These are phyloP conservation scores for Nebria brevicollis DNA, from an alignment of 2,888 invertebrate genomes.

Conservation along the genomic window DNA sequence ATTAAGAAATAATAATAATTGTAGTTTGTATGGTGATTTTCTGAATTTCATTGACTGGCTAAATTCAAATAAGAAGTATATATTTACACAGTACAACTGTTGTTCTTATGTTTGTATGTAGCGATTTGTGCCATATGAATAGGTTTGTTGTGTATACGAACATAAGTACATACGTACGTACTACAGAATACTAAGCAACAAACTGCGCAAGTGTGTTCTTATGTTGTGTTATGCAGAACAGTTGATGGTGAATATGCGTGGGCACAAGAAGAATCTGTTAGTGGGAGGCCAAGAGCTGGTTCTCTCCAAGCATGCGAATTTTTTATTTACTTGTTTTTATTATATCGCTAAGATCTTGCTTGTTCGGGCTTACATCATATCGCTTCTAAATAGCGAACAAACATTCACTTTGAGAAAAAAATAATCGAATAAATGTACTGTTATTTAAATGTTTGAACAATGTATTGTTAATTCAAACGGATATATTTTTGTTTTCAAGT, in stretches of 20 bases:
- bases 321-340: not conserved
- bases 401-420: too few relatives aligned
- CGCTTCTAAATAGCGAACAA: not conserved
- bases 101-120: not conserved
- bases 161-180: not conserved
- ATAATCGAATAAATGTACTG: too few relatives aligned
- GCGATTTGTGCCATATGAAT: not conserved
- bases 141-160: not conserved
- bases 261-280: not conserved
- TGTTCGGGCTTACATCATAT: not conserved
- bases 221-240: not conserved
- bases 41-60: too few relatives aligned
- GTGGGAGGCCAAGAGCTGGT: not conserved
- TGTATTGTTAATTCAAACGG: not conserved
- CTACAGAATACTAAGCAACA: not conserved
- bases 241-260: conserved; percentile 1
- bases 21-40: too few relatives aligned
- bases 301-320: not conserved
- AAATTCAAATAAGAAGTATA: not conserved
- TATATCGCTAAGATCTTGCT: not conserved
- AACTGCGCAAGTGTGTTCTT: not conserved
- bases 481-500: not conserved
- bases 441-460: too few relatives aligned
- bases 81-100: not conserved
- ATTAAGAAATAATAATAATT: too few relatives aligned